Percentiles rank a stretch among this genome's conserved stretches.
phyloP scores from a whole-genome alignment of 1,140 invertebrate species.

The Cotesia chilonis region DNA sequence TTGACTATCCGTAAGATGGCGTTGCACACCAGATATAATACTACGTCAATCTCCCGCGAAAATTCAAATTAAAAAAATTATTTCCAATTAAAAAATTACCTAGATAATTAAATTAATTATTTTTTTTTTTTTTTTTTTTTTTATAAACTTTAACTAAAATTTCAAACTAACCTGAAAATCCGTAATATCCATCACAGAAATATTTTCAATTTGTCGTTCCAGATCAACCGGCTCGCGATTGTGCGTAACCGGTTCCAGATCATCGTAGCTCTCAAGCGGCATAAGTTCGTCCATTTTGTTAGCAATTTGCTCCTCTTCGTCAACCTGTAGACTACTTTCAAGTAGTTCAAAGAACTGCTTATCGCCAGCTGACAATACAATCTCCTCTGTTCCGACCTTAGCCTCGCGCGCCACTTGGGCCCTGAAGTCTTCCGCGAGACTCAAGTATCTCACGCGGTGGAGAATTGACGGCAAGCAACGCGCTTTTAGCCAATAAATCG shows the following conservation, averaged over 20 bases:
- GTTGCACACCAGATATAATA: too few species aligned
- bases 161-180: slow-evolving; percentile 58
- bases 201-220: slow-evolving; percentile 67
- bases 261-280: slow-evolving; percentile 29
- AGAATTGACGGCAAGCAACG: slow-evolving; percentile 88
- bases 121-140: slow-evolving; percentile 47
- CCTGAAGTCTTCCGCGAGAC: slow-evolving; percentile 84
- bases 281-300: slow-evolving; percentile 20
- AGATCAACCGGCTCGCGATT: slow-evolving; percentile 74
- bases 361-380: slow-evolving; percentile 48
- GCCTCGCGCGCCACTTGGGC: slow-evolving; percentile 65
- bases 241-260: slow-evolving; percentile 27
- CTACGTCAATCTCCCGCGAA: too few species aligned
- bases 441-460: slow-evolving; percentile 79
- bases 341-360: slow-evolving; percentile 40
- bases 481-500: slow-evolving; percentile 90
- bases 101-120: slow-evolving; percentile 62
- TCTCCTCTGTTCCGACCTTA: slow-evolving; percentile 49
- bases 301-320: background rate
- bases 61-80: background rate
- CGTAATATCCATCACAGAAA: slow-evolving; percentile 73
- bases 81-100: background rate
- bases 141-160: too few species aligned
- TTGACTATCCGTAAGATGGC: too few species aligned
- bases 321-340: background rate